Evolutionary conservation across 2,797 vertebrate species (phyloP), one percentile per base, ranked within the genome.

Genomic region (Scomberomorus guttatus): DNA sequence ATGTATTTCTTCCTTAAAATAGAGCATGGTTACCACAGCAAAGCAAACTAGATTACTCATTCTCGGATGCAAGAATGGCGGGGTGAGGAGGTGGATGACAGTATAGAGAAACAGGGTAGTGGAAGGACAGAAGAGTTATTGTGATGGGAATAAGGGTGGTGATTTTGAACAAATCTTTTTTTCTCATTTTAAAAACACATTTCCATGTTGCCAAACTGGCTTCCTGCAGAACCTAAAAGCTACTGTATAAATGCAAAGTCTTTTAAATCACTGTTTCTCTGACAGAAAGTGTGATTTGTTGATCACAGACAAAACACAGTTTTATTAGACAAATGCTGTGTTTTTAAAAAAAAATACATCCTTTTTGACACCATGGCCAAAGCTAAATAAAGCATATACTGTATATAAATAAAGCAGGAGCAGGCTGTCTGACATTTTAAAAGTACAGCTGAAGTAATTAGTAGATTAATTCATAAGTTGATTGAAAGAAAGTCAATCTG

Each of bases 1-100:
- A 95, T 94, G 91, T 57, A 95, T 93, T 90, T 75, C 63, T 79
- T 79, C 80, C 92, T 90, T 85, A 93, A 94, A 95, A 93, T 94
- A 95, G 92, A 89, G 62, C 4, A 17, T 50, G 25, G 91, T 75
- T 88, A 90, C 78, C 80, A 75, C 82, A 84, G 91, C 72, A 85
- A 87, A 87, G 85, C 79, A 90, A 94, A 89, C 82, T 52, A 60
- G 79, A 92, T 93, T 88, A 87, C 71, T 93, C 88, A 87, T 92
- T 90, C 88, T 91, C 80, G 81, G 77, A 86, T 90, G 88, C 70
- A 82, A 73, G 79, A 81, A 62, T 46, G 54, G 52, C 81, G 60
- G 37, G 63, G 24, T 50, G 63, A 75, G 61, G 64, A n/a, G 20
- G 24, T 22, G 39, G 56, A 42, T 25, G 44, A 75, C 17, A 15